Evolutionary conservation across 2,113 vertebrate genomes (phyloP), one percentile per base, ranked within the genome.

Genomic region (Synchiropus splendidus): DNA sequence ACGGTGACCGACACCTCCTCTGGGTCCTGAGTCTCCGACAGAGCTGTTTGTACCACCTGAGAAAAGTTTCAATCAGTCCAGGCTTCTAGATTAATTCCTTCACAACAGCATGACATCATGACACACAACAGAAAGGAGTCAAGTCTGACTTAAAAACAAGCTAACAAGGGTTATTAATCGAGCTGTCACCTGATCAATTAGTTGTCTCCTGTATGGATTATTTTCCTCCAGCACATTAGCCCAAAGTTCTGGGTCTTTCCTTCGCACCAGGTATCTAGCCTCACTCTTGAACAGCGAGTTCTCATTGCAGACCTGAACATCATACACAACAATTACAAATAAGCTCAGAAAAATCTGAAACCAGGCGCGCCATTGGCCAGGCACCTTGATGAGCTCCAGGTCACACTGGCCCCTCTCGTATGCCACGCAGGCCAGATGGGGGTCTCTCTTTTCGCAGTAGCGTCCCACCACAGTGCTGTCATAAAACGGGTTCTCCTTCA

Each of bases 221-320:
- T 83, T 86, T 62, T 94, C 91, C 39, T 93, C 87, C 9, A 95
- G 77, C 4, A 94, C 91, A 2, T 61, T 87, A 1, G 85, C 89
- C 92, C 91, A 97, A 18, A 95, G 87, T n/a, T 92, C 89, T 4
- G 89, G 85, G 49, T 94, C 89, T 79, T 91, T 97, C 48, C 92
- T 83, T 12, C 74, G 85, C 1, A 97, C 92, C 46, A 94, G 82
- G 53, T 95, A 94, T 1, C 87, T 85, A 51, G 90, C 88, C 61
- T 95, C 89, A 12, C 89, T 94, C 59, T 94, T 97, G 50, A 95
- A 94, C 48, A 94, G 70, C 0, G 91, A 94, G 72, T 95, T 93
- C 54, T 95, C 91, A 42, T 92, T 92, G 86, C 92, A 97, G 37
- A 97, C 90, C 91, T 97, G 51, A 5, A 49, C 21, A 27, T 37